These are phyloP conservation scores for Cryptomyrus ogoouensis DNA, from an alignment of 2,113 vertebrate genomes.

Conservation along the genomic window DNA sequence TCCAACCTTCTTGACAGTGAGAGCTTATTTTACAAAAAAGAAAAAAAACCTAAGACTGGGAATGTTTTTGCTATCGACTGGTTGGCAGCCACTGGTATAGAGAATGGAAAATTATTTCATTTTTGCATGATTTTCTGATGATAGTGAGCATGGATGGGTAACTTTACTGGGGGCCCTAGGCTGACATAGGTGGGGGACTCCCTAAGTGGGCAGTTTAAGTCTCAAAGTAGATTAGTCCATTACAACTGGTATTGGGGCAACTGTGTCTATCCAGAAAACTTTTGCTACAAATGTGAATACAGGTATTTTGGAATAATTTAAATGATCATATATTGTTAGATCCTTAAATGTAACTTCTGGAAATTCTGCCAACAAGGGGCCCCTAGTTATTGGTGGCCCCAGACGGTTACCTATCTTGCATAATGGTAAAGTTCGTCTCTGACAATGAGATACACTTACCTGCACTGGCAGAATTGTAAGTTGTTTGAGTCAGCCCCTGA, in stretches of 20 bases:
- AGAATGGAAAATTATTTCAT: not conserved
- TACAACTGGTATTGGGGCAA: not conserved
- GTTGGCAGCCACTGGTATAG: not conserved
- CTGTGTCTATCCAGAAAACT: not conserved
- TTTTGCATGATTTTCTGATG: not conserved
- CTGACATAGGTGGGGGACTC: too few relatives aligned
- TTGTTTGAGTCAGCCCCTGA: not conserved
- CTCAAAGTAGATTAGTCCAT: not conserved
- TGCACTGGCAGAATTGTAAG: not conserved
- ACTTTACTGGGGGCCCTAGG: too few relatives aligned
- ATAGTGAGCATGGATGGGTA: not conserved
- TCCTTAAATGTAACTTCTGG: not conserved
- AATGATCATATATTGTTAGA: not conserved
- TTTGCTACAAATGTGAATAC: not conserved
- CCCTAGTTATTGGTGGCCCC: not conserved
- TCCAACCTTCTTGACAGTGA: not conserved
- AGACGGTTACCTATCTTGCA: not conserved
- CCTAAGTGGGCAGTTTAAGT: not conserved
- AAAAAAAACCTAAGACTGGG: not conserved
- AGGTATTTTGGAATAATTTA: not conserved
- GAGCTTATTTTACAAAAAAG: not conserved
- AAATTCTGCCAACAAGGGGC: not conserved
- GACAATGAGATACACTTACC: not conserved
- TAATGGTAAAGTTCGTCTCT: not conserved
- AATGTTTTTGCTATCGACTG: not conserved